Conservation (phyloP, 2,797 vertebrate species). For the Neomorphus geoffroyi region DNA sequence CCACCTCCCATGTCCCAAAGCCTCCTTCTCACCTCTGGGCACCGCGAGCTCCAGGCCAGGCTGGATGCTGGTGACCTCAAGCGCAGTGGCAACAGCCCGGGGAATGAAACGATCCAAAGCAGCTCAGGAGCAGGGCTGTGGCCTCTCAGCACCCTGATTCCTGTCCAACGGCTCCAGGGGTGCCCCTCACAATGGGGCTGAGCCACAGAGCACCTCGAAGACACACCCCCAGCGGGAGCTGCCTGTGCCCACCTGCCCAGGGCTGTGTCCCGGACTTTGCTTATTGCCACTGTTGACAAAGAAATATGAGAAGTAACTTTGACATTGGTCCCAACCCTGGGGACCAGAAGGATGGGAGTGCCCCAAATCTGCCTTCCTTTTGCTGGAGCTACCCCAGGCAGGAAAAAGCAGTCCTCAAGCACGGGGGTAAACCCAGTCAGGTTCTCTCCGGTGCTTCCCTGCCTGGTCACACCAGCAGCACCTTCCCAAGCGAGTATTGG, state of each 20-base stretch:
- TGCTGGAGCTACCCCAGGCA: not conserved
- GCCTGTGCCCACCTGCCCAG: not conserved
- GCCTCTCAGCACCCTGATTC: fast-evolving
- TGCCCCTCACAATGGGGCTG: not conserved
- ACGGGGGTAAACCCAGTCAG: too few relatives aligned
- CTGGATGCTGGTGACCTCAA: fast-evolving
- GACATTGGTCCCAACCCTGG: not conserved
- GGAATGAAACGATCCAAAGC: not conserved
- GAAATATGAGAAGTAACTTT: not conserved
- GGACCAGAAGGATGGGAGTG: not conserved
- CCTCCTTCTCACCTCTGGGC: not conserved
- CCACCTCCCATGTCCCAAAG: not conserved
- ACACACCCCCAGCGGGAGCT: fast-evolving
- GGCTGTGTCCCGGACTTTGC: fast-evolving
- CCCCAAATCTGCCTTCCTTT: not conserved
- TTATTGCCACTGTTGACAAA: not conserved
- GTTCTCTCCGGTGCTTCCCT: not conserved
- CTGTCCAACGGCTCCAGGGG: fast-evolving
- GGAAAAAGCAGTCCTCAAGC: not conserved
- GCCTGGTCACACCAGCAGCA: not conserved
- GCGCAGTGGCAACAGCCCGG: too few relatives aligned
- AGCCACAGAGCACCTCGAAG: too few relatives aligned
- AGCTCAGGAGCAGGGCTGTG: not conserved
- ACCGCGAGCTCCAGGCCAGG: not conserved
- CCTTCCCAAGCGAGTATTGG: fast-evolving